phyloP scores from a whole-genome alignment of 2,113 vertebrate species.

The Zootoca vivipara region DNA sequence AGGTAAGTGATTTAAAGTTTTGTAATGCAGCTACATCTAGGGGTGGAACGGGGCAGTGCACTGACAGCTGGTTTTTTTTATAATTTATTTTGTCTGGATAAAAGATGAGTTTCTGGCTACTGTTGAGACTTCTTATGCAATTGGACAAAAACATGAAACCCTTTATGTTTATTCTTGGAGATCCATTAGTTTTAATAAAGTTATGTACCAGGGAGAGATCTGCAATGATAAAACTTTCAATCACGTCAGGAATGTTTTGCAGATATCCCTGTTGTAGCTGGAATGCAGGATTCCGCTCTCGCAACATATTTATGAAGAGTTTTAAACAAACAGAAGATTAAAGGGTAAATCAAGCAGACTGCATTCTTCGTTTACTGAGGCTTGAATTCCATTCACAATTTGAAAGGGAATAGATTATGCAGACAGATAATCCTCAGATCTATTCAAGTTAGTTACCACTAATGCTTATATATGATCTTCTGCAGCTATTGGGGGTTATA shows the following conservation, averaged over 20 bases:
- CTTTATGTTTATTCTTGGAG: background rate
- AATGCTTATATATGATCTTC: rapidly evolving
- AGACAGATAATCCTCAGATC: rapidly evolving
- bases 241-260: background rate
- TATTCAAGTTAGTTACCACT: rapidly evolving
- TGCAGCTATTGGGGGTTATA: rapidly evolving
- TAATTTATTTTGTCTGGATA: background rate
- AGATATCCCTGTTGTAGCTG: background rate
- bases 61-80: background rate
- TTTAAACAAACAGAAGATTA: background rate
- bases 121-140: background rate
- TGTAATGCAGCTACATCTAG: conserved; percentile 26
- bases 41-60: background rate
- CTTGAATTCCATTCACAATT: rapidly evolving
- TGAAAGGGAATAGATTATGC: rapidly evolving
- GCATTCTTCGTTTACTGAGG: rapidly evolving
- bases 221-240: background rate
- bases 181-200: background rate
- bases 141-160: background rate
- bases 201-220: background rate
- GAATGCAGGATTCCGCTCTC: background rate
- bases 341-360: rapidly evolving
- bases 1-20: background rate
- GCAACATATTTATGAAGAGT: background rate
- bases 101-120: background rate